phyloP scores from a whole-genome alignment of 2,113 vertebrate genomes.

The Baryphthengus martii region DNA sequence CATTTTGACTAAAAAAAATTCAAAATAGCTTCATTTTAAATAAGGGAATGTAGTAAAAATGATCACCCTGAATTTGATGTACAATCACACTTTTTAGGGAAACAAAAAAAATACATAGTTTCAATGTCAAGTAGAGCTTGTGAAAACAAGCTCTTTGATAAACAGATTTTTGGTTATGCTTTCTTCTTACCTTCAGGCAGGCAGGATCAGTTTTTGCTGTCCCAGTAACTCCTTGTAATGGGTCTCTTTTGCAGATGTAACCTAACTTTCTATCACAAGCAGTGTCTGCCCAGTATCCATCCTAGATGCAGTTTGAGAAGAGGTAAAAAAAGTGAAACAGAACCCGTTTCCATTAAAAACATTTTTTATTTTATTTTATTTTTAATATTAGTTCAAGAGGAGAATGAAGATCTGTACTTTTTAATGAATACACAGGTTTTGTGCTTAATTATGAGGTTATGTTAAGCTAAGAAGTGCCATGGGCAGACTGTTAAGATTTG shows the following conservation, averaged over 20 bases:
- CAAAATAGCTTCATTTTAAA: not conserved
- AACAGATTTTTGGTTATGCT: not conserved
- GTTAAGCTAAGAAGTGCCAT: not conserved
- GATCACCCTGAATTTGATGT: not conserved
- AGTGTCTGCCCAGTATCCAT: conserved; percentile 86
- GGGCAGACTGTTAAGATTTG: not conserved
- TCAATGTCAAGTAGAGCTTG: not conserved
- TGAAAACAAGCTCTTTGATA: not conserved
- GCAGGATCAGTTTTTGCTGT: conserved; percentile 59
- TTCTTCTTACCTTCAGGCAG: conserved; percentile 79
- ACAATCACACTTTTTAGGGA: not conserved
- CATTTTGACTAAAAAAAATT: not conserved
- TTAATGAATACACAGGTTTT: not conserved
- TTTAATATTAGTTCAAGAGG: not conserved
- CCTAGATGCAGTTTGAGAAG: conserved; percentile 63
- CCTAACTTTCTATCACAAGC: conserved; percentile 78
- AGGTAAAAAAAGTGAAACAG: not conserved
- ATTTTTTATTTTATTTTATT: not conserved
- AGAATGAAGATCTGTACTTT: not conserved
- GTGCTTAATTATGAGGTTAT: not conserved
- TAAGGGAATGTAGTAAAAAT: not conserved
- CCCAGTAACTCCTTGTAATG: conserved; percentile 60
- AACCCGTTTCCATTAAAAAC: not conserved
- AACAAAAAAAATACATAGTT: not conserved
- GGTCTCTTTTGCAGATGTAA: conserved; percentile 87